These are phyloP conservation scores for Podabrus alpinus DNA, from an alignment of 2,888 invertebrate species.

Conservation along the genomic window DNA sequence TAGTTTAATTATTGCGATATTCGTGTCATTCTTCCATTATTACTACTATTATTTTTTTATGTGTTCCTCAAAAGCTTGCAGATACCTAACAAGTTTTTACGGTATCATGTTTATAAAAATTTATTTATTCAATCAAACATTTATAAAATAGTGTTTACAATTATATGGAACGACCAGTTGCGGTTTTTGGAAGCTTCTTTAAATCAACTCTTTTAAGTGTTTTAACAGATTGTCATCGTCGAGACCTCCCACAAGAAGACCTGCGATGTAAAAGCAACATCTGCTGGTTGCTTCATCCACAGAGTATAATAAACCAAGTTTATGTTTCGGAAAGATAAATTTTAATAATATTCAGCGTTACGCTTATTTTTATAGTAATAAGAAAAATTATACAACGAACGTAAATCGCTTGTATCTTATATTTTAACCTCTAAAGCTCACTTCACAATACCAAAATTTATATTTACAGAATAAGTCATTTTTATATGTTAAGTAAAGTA, in stretches of 20 bases:
- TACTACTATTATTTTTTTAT: not conserved
- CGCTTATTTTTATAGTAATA: too few relatives aligned
- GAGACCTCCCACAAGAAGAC: not conserved
- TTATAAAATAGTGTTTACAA: not conserved
- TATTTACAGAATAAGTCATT: too few relatives aligned
- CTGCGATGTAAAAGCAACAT: not conserved
- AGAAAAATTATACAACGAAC: too few relatives aligned
- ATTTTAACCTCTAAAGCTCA: too few relatives aligned
- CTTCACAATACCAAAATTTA: too few relatives aligned
- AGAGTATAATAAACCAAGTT: not conserved
- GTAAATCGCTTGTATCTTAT: too few relatives aligned
- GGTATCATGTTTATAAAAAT: not conserved
- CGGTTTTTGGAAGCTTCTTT: not conserved
- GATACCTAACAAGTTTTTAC: not conserved
- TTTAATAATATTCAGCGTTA: too few relatives aligned
- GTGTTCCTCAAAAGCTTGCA: not conserved
- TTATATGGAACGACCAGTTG: not conserved
- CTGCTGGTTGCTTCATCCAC: not conserved
- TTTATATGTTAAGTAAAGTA: too few relatives aligned
- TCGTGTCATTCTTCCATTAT: not conserved
- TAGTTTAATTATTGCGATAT: not conserved
- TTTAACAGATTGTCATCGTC: not conserved
- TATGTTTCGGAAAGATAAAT: not conserved
- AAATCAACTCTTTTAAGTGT: not conserved
- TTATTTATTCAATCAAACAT: not conserved